Percentiles rank a stretch among this genome's conserved stretches.
Conservation (phyloP, 2,888 invertebrate species). For the Cetonia aurata region DNA sequence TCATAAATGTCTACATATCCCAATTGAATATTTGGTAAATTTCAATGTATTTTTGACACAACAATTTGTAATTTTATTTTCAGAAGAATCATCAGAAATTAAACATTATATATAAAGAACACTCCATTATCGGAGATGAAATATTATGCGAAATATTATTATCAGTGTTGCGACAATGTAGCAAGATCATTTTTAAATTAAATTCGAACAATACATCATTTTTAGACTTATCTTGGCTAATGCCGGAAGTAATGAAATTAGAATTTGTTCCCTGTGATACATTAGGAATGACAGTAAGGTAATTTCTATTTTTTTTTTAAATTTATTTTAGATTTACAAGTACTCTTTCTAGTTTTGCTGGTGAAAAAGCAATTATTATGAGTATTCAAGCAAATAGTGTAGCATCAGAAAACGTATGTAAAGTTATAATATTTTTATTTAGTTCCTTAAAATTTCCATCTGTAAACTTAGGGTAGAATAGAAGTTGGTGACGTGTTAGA, state of each 20-base stretch:
- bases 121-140: slow-evolving; percentile 73
- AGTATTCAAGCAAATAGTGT: slow-evolving; percentile 72
- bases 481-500: slow-evolving; percentile 75
- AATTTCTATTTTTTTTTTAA: slow-evolving; percentile 41
- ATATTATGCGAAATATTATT: slow-evolving; percentile 72
- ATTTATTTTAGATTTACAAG: slow-evolving; percentile 14
- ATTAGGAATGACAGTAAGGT: slow-evolving; percentile 74
- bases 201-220: slow-evolving; percentile 72
- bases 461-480: slow-evolving; percentile 68
- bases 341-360: slow-evolving; percentile 68
- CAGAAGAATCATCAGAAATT: slow-evolving; percentile 54
- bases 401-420: slow-evolving; percentile 73
- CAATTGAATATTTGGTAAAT: slow-evolving; percentile 68
- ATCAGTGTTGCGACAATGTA: slow-evolving; percentile 70
- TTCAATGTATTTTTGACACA: slow-evolving; percentile 53
- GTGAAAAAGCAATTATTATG: slow-evolving; percentile 72
- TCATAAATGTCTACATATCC: slow-evolving; percentile 69
- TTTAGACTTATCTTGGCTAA: slow-evolving; percentile 74
- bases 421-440: slow-evolving; percentile 13
- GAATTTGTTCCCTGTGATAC: slow-evolving; percentile 75
- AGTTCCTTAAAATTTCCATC: neutral
- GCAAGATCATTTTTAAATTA: slow-evolving; percentile 68
- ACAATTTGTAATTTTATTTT: slow-evolving; percentile 44
- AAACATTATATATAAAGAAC: slow-evolving; percentile 59
- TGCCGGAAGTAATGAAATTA: slow-evolving; percentile 69